Conservation (phyloP, 37 sponge, comb jelly and placozoan species). For the Oscarella lobularis region DNA sequence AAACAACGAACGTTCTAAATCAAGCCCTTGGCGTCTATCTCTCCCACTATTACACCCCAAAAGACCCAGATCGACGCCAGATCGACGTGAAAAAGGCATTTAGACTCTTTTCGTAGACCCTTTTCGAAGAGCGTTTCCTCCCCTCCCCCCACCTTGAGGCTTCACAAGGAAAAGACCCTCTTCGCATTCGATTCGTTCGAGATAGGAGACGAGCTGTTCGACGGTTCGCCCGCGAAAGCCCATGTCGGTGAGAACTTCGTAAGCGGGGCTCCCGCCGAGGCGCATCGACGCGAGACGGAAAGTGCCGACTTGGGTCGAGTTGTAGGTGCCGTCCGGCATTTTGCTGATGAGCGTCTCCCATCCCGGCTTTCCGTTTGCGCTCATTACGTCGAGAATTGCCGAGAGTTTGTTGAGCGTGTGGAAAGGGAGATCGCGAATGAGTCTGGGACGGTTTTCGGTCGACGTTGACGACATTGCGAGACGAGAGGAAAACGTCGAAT, state of each 20-base stretch:
- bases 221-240: not conserved
- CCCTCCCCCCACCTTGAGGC: not conserved
- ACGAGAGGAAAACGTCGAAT: too few relatives aligned
- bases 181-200: not conserved
- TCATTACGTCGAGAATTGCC: not conserved
- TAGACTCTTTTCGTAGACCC: too few relatives aligned
- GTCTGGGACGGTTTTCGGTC: too few relatives aligned
- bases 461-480: too few relatives aligned
- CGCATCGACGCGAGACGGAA: not conserved
- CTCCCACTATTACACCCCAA: too few relatives aligned
- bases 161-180: not conserved
- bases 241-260: not conserved
- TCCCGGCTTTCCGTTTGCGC: not conserved
- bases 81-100: too few relatives aligned
- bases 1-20: too few relatives aligned
- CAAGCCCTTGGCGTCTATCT: too few relatives aligned
- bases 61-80: too few relatives aligned
- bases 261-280: not conserved
- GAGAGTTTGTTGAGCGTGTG: not conserved
- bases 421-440: not conserved
- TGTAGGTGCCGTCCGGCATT: not conserved
- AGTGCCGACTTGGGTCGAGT: not conserved
- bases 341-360: not conserved
- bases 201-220: not conserved
- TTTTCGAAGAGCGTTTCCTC: too few relatives aligned